Evolutionary conservation across 2,113 vertebrate species (phyloP), one percentile per base, ranked within the genome.

Genomic region (Cololabis saira): DNA sequence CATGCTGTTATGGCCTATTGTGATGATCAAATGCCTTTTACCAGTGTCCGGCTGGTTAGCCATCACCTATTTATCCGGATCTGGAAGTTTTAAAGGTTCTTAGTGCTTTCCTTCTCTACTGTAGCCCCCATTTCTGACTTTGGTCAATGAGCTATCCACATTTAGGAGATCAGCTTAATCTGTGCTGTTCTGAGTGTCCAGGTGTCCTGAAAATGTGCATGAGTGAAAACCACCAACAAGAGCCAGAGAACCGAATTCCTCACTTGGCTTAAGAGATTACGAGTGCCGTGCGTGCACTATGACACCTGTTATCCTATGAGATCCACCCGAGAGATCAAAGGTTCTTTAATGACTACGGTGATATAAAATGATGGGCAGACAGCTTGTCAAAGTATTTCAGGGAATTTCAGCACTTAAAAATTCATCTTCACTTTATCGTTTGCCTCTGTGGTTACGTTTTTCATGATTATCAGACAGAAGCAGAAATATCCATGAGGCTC

Each of bases 321-420:
- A 76, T 87, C 63, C 79, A 81, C 27, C 51, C 64, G 41, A 78
- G 40, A 81, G 86, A 90, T 90, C 86, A 88, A 89, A 89, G 84
- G 69, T 79, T 83, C 49, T 42, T 65, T 86, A 85, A 76, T 77
- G 8, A 51, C 47, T 66, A 65, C 5, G 14, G 45, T 74, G 58
- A 88, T 81, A 68, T 13, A 72, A 84, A 76, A 76, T 60, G 79
- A 87, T 72, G 54, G 52, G 27, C 45, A 61, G 62, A 40, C 14
- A 50, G 48, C 33, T 61, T 41, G 61, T 71, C 5, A 65, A 67
- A 60, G 50, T 42, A 73, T 49, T n/a, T 44, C 11, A 10, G 1
- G 15, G 17, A 51, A 18, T n/a, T 56, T 59, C n/a, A 51, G 10
- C 33, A 50, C 33, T 58, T 66, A 41, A 47, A 37, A 45, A 47